These are phyloP conservation scores for Lymantria monacha DNA, from an alignment of 2,888 invertebrate species.

Conservation along the genomic window DNA sequence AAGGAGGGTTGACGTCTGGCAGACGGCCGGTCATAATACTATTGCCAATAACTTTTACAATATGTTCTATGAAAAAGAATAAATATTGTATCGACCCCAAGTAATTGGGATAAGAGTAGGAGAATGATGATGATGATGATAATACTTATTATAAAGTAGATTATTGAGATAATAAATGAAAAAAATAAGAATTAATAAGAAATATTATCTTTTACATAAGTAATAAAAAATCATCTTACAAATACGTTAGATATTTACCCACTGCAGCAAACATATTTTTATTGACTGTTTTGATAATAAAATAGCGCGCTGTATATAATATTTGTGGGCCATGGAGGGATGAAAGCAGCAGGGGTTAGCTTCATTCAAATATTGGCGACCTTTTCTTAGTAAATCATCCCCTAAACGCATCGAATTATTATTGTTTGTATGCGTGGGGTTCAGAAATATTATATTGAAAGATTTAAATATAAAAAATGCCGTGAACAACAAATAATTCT, in stretches of 20 bases:
- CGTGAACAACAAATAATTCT: too few relatives aligned
- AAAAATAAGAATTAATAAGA: too few relatives aligned
- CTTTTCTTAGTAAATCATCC: conserved; percentile 15
- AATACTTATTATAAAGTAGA: too few relatives aligned
- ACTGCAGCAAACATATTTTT: background rate
- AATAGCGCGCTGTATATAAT: conserved; percentile 24
- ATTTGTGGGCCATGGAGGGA: conserved; percentile 18
- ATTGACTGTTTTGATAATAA: conserved; percentile 4
- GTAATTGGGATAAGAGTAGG: too few relatives aligned
- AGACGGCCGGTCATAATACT: too few relatives aligned
- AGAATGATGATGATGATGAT: too few relatives aligned
- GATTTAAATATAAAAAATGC: too few relatives aligned
- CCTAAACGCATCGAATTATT: conserved; percentile 5
- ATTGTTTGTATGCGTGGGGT: background rate
- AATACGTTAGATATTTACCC: background rate
- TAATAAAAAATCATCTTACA: background rate
- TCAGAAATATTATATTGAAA: background rate
- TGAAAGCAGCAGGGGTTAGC: conserved; percentile 25
- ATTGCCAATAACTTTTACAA: too few relatives aligned
- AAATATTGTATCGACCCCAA: too few relatives aligned
- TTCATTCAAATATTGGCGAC: conserved; percentile 18
- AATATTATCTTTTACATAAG: too few relatives aligned
- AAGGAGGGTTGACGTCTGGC: too few relatives aligned
- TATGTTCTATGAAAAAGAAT: too few relatives aligned
- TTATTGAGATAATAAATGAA: background rate